Conservation (phyloP, 92 coral and sea anemone species). For the Zoanthus solanderi region DNA sequence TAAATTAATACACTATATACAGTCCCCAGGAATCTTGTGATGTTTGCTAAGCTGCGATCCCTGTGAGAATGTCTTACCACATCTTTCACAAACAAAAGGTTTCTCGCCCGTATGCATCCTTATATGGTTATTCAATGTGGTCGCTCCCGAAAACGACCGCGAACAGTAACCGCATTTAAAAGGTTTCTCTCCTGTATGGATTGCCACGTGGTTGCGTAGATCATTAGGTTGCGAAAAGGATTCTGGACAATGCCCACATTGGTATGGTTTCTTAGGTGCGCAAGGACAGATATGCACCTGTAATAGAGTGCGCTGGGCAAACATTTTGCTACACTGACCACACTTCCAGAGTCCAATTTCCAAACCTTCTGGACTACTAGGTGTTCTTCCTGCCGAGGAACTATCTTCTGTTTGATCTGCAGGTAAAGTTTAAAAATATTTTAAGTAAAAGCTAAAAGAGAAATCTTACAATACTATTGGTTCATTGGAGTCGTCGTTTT, state of each 20-base stretch:
- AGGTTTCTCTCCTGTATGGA: constrained; percentile 91
- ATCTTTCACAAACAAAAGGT: constrained; percentile 90
- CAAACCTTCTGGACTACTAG: constrained; percentile 48
- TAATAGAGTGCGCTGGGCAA: constrained; percentile 85
- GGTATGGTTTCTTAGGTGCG: constrained; percentile 84
- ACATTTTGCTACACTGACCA: constrained; percentile 87
- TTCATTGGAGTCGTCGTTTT: too few relatives aligned
- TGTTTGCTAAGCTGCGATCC: constrained; percentile 95
- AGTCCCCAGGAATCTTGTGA: constrained; percentile 48
- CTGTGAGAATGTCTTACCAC: constrained; percentile 90
- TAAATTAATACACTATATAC: constrained; percentile 7
- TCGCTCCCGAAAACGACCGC: constrained; percentile 91
- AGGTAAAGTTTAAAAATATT: background rate
- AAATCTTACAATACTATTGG: too few relatives aligned
- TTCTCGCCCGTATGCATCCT: constrained; percentile 96
- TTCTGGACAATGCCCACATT: constrained; percentile 89
- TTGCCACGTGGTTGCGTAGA: constrained; percentile 91
- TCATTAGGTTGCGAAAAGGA: constrained; percentile 90
- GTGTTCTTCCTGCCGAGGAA: constrained; percentile 24
- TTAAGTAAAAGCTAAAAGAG: background rate
- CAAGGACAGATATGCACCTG: constrained; percentile 88
- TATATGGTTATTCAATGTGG: constrained; percentile 93
- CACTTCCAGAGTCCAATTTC: constrained; percentile 82
- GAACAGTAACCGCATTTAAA: constrained; percentile 97
- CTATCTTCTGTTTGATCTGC: constrained; percentile 30